Conservation (phyloP, 2,797 vertebrate genomes). For the Rachycentron canadum region DNA sequence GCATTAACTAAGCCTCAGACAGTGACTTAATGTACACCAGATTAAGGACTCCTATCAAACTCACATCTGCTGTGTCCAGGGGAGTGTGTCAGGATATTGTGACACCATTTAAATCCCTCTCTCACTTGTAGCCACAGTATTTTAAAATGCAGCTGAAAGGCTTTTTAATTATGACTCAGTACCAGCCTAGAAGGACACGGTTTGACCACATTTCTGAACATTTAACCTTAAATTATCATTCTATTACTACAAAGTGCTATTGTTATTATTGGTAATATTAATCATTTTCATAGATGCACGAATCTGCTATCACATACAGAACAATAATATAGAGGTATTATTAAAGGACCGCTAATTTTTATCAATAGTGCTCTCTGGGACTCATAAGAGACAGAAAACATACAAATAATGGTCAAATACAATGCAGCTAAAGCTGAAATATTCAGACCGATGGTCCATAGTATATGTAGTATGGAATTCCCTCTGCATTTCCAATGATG, state of each 20-base stretch:
- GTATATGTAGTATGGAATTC: too few species aligned
- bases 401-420: neutral
- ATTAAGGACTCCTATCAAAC: conserved; percentile 74
- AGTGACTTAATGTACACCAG: conserved; percentile 74
- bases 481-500: neutral
- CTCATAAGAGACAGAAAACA: neutral
- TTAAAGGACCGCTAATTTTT: neutral
- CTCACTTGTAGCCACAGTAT: conserved; percentile 35
- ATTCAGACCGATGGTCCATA: neutral
- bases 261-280: neutral
- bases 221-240: neutral
- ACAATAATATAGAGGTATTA: neutral
- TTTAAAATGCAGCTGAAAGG: conserved; percentile 33
- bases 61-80: conserved; percentile 67
- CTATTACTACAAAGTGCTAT: neutral
- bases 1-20: conserved; percentile 65
- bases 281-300: neutral
- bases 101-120: conserved; percentile 53
- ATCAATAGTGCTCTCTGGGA: neutral
- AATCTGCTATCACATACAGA: neutral
- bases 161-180: conserved; percentile 52
- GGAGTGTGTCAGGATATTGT: conserved; percentile 45
- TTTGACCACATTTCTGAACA: conserved; percentile 14
- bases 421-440: neutral
- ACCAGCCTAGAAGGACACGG: neutral